Evolutionary conservation across 2,113 vertebrate genomes (phyloP), one percentile per base, ranked within the genome.

Genomic region (Rostratula benghalensis): DNA sequence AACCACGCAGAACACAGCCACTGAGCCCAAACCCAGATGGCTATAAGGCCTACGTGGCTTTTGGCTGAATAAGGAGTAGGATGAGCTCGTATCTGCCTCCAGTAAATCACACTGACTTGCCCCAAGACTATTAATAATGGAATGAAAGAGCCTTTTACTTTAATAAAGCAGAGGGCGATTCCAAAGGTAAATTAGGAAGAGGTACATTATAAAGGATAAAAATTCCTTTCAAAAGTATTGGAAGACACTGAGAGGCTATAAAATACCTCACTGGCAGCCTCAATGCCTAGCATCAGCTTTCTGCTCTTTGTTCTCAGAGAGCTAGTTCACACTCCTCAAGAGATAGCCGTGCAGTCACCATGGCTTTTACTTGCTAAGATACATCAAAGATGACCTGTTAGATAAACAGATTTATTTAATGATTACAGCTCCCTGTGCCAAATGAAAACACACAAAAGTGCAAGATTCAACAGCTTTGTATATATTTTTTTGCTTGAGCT

Each of bases 171-270:
- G 57, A 71, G 54, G 39, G 65, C 0, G 23, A 82, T 87, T 93
- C 84, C 87, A 90, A 90, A 93, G 84, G 87, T 76, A 85, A 88
- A 79, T 83, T 45, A 94, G 87, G 69, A 95, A 90, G 85, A 94
- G 65, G 46, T 24, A 90, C 37, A 81, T 67, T 83, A 54, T 15
- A n/a, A 73, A 59, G 78, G 89, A 80, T 50, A 91, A 86, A 75
- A 91, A 77, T 77, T 90, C 87, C 50, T 92, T 90, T 94, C 57
- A 13, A 73, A 94, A 41, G 54, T 64, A 93, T 57, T 94, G 88
- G 95, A 94, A 92, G 70, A 51, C 68, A 13, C 67, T 74, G 90
- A 82, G 87, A 97, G 59, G 87, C 67, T 64, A 73, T 87, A 30
- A 83, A 94, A 87, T 61, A 75, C 68, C 74, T 65, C 54, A 14